phyloP scores from a whole-genome alignment of 2,797 vertebrate genomes.

The Limnodromus scolopaceus region DNA sequence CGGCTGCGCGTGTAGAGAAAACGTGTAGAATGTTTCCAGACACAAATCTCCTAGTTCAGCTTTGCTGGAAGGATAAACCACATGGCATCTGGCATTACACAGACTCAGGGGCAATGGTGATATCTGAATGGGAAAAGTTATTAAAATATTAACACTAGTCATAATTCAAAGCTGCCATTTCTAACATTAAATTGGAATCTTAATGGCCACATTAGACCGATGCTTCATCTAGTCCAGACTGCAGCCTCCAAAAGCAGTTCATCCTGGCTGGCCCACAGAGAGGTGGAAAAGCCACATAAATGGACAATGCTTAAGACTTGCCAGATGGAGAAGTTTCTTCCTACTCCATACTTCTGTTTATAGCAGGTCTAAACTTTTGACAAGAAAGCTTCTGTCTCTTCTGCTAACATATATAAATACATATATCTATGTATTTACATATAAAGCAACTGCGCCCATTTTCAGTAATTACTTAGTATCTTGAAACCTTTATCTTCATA shows the following conservation, averaged over 20 bases:
- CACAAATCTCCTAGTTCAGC: background rate
- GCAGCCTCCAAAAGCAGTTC: background rate
- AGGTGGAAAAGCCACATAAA: background rate
- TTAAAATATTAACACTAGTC: background rate
- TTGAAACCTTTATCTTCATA: background rate
- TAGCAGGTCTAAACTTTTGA: background rate
- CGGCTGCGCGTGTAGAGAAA: background rate
- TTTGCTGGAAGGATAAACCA: background rate
- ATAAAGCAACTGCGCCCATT: background rate
- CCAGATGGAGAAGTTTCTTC: background rate
- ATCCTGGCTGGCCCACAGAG: background rate
- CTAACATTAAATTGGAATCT: background rate
- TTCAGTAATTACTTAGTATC: background rate
- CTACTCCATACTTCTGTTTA: background rate
- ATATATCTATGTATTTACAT: background rate
- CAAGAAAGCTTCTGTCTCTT: background rate
- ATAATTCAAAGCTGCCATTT: background rate
- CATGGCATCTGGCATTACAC: background rate
- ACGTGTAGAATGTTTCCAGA: background rate
- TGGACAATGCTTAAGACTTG: background rate
- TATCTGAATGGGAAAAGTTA: background rate
- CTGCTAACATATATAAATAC: background rate
- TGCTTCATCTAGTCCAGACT: background rate
- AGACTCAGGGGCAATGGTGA: background rate
- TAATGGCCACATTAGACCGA: background rate